These are phyloP conservation scores for Oostethus manadensis DNA, from an alignment of 2,113 vertebrate genomes.

Conservation along the genomic window DNA sequence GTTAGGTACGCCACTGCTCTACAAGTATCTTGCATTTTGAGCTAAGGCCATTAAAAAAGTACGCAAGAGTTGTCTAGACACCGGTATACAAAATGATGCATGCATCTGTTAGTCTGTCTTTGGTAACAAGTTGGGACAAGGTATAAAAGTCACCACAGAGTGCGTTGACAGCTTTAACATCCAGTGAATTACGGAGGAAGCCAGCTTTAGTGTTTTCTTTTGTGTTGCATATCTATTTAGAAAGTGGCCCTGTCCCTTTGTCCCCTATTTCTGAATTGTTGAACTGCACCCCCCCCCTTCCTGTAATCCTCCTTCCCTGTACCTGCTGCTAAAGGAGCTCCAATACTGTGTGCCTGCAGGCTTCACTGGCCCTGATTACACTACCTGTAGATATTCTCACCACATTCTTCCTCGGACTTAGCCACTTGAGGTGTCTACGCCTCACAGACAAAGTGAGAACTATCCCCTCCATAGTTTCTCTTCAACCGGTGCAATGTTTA, in stretches of 20 bases:
- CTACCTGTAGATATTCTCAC: conserved; percentile 39
- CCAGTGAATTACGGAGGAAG: conserved; percentile 24
- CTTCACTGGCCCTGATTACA: conserved; percentile 29
- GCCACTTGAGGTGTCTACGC: conserved; percentile 10
- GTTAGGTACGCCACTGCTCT: too few relatives aligned
- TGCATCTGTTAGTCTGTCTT: too few relatives aligned
- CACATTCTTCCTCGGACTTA: conserved; percentile 30
- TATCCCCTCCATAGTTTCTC: conserved; percentile 30
- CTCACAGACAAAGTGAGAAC: conserved; percentile 36
- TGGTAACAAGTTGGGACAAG: neutral
- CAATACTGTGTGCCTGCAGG: conserved; percentile 3
- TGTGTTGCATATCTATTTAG: conserved; percentile 30
- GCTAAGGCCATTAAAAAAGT: neutral
- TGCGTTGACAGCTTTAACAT: neutral
- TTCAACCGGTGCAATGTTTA: conserved; percentile 20
- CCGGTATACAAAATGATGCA: neutral
- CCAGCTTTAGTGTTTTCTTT: conserved; percentile 28
- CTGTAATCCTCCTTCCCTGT: conserved; percentile 14
- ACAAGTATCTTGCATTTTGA: too few relatives aligned
- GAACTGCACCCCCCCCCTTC: conserved; percentile 6
- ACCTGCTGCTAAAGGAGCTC: conserved; percentile 8
- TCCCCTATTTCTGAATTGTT: conserved; percentile 29
- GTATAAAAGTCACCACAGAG: neutral
- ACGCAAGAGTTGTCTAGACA: too few relatives aligned
- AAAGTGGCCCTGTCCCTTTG: conserved; percentile 9